These are phyloP conservation scores for Cheilosia scutellata DNA, from an alignment of 2,888 invertebrate genomes.

Conservation along the genomic window DNA sequence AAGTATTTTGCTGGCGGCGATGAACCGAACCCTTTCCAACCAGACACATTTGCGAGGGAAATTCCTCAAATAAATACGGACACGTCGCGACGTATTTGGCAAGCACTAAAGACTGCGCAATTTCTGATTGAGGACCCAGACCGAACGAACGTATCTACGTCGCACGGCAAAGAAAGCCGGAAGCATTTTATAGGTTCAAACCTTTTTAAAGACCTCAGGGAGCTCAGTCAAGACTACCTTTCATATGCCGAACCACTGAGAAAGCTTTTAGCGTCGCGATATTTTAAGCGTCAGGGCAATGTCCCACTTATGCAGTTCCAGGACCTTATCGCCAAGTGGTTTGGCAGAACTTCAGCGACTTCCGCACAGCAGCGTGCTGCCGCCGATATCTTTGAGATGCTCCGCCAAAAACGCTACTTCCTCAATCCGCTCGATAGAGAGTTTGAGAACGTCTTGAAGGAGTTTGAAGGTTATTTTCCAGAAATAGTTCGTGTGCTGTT, in stretches of 20 bases:
- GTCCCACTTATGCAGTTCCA: constrained; percentile 9
- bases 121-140: constrained; percentile 38
- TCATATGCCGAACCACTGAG: constrained; percentile 18
- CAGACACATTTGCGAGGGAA: constrained; percentile 31
- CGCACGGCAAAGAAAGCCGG: constrained; percentile 35
- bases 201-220: constrained; percentile 19
- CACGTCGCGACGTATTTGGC: constrained; percentile 49
- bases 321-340: constrained; percentile 14
- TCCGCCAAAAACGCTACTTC: constrained; percentile 31
- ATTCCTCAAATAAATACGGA: constrained; percentile 7
- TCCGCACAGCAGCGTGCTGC: constrained; percentile 14
- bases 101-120: constrained; percentile 14
- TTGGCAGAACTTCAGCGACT: not conserved
- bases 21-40: constrained; percentile 38
- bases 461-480: not conserved
- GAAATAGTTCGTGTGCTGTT: constrained; percentile 37
- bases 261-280: constrained; percentile 24
- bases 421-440: constrained; percentile 14
- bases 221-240: constrained; percentile 14
- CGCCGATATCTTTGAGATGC: constrained; percentile 36
- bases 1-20: constrained; percentile 51
- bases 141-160: constrained; percentile 10
- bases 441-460: constrained; percentile 23
- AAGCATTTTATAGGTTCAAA: constrained; percentile 15
- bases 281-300: constrained; percentile 22